phyloP scores from a whole-genome alignment of 1,140 invertebrate species.

The Cryptotermes secundus region DNA sequence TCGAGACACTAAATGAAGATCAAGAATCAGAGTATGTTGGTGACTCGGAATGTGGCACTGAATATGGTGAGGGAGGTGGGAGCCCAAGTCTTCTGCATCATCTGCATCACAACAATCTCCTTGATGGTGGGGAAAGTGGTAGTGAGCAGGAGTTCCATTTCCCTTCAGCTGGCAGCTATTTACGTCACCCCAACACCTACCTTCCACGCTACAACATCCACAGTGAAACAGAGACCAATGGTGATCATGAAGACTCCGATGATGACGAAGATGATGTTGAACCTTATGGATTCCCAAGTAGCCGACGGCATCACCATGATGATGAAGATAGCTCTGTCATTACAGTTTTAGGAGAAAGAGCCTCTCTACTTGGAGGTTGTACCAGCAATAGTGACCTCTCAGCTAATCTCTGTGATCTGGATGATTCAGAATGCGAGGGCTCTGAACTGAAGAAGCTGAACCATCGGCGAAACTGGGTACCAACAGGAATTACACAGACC shows the following conservation, averaged over 20 bases:
- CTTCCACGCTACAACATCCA: slow-evolving; percentile 73
- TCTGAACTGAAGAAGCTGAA: slow-evolving; percentile 55
- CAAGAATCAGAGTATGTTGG: slow-evolving; percentile 69
- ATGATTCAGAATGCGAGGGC: slow-evolving; percentile 79
- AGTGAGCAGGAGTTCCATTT: slow-evolving; percentile 46
- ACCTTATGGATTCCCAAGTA: slow-evolving; percentile 66
- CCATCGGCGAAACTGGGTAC: slow-evolving; percentile 49
- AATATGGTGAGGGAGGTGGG: slow-evolving; percentile 53
- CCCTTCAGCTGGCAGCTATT: slow-evolving; percentile 65
- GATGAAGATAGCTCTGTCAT: slow-evolving; percentile 55
- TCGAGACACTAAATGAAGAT: slow-evolving; percentile 68
- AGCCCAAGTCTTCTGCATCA: slow-evolving; percentile 46
- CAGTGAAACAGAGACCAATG: slow-evolving; percentile 65
- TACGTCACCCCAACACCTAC: slow-evolving; percentile 82
- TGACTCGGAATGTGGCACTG: slow-evolving; percentile 63
- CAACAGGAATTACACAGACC: slow-evolving; percentile 56
- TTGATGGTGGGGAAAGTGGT: slow-evolving; percentile 31
- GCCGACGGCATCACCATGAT: slow-evolving; percentile 52
- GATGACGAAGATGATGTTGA: slow-evolving; percentile 59
- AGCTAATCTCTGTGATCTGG: slow-evolving; percentile 87
- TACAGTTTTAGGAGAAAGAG: slow-evolving; percentile 63
- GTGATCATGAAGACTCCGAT: slow-evolving; percentile 50
- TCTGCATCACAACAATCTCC: slow-evolving; percentile 54
- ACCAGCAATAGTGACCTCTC: slow-evolving; percentile 83
- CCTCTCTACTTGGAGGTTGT: slow-evolving; percentile 67